Evolutionary conservation across 2,888 invertebrate species (phyloP), one percentile per base, ranked within the genome.

Genomic region (Apamea crenata): DNA sequence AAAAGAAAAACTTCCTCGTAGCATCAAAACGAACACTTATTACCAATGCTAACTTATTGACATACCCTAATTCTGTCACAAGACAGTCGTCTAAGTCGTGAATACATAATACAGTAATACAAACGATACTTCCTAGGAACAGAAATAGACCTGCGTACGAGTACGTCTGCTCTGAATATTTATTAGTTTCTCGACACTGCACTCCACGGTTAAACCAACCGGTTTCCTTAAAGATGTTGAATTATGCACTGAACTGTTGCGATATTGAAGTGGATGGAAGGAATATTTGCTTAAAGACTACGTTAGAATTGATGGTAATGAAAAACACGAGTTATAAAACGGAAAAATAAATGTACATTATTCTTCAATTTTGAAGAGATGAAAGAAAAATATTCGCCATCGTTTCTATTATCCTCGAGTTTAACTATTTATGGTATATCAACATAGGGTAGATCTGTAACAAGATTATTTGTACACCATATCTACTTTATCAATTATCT

Each of bases 41-140:
- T 56, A 56, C 40, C 21, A n/a, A 47, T 61, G 8, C 2, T 72
- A 56, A 71, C 14, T 80, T 66, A 79, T 65, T 56, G 63, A 71
- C 40, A 76, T 44, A 44, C n/a, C 65, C 59, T 32, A 76, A 85
- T 77, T 69, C 74, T 25, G n/a, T 32, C 71, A 44, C 56, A 80
- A 71, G 59, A 65, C 40, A 66, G 47, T 50, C 47, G 14, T 36
- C 44, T 7, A 65, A 80, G 78, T 77, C 75, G 47, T 81, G 88
- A 89, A 89, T 89, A 87, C 59, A 73, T 86, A 88, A 89, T 88
- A 82, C 12, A 71, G 67, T 83, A 67, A 68, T 80, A 75, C 80
- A 78, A 83, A 85, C 74, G 63, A 87, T 86, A 88, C 89, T 92
- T 92, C 91, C 93, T 92, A 91, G 91, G 88, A 89, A 90, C 90